These are phyloP conservation scores for Callaeas wilsoni DNA, from an alignment of 2,113 vertebrate species.

Conservation along the genomic window DNA sequence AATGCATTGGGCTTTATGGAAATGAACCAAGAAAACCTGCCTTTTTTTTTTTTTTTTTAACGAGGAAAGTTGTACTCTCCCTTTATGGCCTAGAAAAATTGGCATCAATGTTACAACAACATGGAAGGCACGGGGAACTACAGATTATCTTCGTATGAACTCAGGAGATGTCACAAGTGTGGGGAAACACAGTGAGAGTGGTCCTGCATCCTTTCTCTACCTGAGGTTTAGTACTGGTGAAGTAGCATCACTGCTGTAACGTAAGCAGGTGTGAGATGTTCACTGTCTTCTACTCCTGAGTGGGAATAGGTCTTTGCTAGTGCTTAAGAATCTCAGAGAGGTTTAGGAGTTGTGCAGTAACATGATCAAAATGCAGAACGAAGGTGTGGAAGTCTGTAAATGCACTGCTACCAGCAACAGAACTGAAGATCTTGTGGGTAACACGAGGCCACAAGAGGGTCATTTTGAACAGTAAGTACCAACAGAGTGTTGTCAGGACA, in stretches of 20 bases:
- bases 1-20: constrained; percentile 66
- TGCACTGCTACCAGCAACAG: not conserved
- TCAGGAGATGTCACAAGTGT: not conserved
- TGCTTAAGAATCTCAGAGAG: constrained; percentile 7
- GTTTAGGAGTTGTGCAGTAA: not conserved
- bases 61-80: not conserved
- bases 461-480: constrained; percentile 35
- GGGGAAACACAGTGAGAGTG: not conserved
- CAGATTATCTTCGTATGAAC: not conserved
- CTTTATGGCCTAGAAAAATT: constrained; percentile 14
- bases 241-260: not conserved
- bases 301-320: not conserved
- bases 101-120: not conserved
- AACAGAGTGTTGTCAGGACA: not conserved
- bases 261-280: not conserved
- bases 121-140: not conserved
- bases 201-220: not conserved
- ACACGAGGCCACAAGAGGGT: constrained; percentile 19
- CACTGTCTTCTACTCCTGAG: not conserved
- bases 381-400: constrained; percentile 28
- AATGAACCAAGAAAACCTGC: constrained; percentile 58
- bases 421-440: constrained; percentile 1
- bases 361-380: constrained; percentile 5
- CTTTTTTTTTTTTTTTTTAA: constrained; percentile 8
- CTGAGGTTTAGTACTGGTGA: not conserved